Evolutionary conservation across 2,113 vertebrate genomes (phyloP), one percentile per base, ranked within the genome.

Genomic region (Dipodomys merriami): DNA sequence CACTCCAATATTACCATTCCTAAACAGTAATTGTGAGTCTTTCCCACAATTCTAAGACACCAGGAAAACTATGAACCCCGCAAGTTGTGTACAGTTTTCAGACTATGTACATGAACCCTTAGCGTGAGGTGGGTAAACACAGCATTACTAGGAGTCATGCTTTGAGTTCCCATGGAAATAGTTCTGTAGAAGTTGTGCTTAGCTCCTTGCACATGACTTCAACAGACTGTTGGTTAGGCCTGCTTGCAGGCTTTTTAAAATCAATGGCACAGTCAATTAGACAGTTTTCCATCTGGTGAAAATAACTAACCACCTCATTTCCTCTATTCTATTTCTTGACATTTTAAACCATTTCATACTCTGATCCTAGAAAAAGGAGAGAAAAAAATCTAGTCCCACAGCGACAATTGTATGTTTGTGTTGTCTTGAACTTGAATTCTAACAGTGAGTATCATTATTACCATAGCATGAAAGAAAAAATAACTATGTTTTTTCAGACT

Each of bases 211-310:
- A n/a, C 57, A 89, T 33, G 23, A 20, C 29, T 62, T 86, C 71
- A 33, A 67, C 10, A 0, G 62, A 57, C 78, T 77, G 39, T 39
- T 39, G 39, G 39, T 39, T 39, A 39, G 39, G 88, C 92, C 64
- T 86, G 18, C 84, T 57, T 88, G 53, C 73, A 91, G 81, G 65
- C 27, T 62, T 69, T 94, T 91, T 78, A 81, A 92, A 94, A 62
- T 87, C 93, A 96, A 62, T 91, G 92, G 72, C 76, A 90, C 86
- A 96, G 78, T 94, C 60, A 94, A 88, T 94, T 96, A 96, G 83
- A 94, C 64, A 65, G 91, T 87, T 91, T 96, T 95, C 91, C 39
- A 57, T 93, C 79, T 80, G 77, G 72, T 69, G 83, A 89, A 83
- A 94, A 94, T 87, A 88, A 96, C 78, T 94, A 92, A 96, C 85